Evolutionary conservation across 2,113 vertebrate species (phyloP).

Genomic region (Etheostoma cragini): DNA sequence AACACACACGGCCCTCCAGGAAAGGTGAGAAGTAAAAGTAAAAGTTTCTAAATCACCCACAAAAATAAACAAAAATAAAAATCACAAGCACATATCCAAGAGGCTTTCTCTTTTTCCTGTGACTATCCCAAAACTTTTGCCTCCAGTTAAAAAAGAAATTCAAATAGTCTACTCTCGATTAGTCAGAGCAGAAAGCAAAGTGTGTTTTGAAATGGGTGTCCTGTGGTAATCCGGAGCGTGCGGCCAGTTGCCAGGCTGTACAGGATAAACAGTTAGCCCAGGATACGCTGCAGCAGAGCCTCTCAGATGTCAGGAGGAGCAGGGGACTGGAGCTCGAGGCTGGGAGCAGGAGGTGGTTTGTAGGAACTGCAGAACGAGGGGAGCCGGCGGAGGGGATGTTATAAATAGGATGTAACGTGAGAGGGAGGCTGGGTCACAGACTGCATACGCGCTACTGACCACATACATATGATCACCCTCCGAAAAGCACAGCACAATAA

Average conservation of each 20-base stretch:
- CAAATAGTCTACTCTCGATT: background rate
- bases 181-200: conserved; percentile 61
- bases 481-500: conserved; percentile 84
- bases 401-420: conserved; percentile 99
- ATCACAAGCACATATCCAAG: conserved; percentile 69
- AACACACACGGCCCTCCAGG: conserved; percentile 79
- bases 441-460: conserved; percentile 89
- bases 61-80: conserved; percentile 19
- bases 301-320: conserved; percentile 88
- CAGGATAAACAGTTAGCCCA: conserved; percentile 85
- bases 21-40: conserved; percentile 48
- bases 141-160: conserved; percentile 55
- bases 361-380: conserved; percentile 89
- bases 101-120: conserved; percentile 47
- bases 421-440: conserved; percentile 96
- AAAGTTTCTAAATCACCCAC: conserved; percentile 46
- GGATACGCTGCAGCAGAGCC: conserved; percentile 84
- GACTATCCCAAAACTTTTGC: conserved; percentile 60
- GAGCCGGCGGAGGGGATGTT: conserved; percentile 92
- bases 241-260: conserved; percentile 85
- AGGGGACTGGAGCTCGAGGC: conserved; percentile 89
- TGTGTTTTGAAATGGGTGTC: conserved; percentile 69
- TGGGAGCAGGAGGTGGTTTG: conserved; percentile 89
- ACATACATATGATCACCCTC: conserved; percentile 90
- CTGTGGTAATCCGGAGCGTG: conserved; percentile 87